phyloP scores from a whole-genome alignment of 2,797 vertebrate species.

The Sebastes diploproa region DNA sequence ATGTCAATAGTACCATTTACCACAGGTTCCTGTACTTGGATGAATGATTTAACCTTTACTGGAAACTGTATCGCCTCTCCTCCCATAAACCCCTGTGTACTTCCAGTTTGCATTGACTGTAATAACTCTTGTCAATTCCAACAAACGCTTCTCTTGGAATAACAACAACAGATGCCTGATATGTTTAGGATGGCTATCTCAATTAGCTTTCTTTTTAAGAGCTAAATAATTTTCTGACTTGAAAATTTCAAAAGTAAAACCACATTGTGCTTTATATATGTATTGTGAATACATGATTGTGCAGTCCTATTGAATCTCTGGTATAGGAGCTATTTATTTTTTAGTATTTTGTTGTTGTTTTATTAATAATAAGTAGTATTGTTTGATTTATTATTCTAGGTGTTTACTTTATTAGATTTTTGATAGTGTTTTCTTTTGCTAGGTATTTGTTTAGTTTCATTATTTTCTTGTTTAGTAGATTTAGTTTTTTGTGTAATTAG shows the following conservation, averaged over 20 bases:
- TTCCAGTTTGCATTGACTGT: conserved; percentile 2
- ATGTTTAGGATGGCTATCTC: not conserved
- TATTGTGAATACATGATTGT: not conserved
- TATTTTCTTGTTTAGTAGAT: no score
- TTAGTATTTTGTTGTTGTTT: no score
- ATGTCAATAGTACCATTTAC: not conserved
- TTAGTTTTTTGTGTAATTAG: no score
- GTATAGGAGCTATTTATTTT: no score
- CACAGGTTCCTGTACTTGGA: not conserved
- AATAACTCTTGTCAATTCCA: not conserved
- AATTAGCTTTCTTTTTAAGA: not conserved
- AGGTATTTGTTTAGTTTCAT: no score
- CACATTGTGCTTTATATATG: not conserved
- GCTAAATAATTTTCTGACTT: not conserved
- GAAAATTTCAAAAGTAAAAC: not conserved
- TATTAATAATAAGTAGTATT: no score
- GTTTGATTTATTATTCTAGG: no score
- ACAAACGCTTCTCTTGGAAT: not conserved
- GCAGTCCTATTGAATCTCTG: not conserved
- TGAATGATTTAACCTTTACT: conserved; percentile 7
- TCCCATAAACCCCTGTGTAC: not conserved
- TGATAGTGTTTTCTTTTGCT: no score
- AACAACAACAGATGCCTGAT: not conserved
- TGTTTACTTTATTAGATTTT: no score
- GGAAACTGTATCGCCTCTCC: not conserved